These are phyloP conservation scores for Axea sp. DNA, from an alignment of 2,888 invertebrate genomes.

Conservation along the genomic window DNA sequence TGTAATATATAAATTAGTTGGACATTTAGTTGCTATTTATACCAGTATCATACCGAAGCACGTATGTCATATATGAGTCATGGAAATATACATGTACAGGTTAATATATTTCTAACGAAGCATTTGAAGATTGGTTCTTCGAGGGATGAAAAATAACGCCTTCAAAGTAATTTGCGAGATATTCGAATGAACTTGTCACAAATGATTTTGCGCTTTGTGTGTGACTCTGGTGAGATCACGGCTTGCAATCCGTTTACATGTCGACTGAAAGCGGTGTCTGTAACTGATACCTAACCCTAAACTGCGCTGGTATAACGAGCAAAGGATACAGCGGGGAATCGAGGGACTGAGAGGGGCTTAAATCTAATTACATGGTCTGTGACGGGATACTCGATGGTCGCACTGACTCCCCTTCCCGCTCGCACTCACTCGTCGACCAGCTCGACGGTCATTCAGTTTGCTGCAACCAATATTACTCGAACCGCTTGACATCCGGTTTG, in stretches of 20 bases:
- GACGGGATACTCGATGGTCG: constrained; percentile 74
- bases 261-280: constrained; percentile 66
- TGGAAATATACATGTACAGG: no score
- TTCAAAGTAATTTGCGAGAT: constrained; percentile 45
- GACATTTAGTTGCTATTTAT: no score
- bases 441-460: constrained; percentile 68
- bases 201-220: constrained; percentile 61
- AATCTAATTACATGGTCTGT: constrained; percentile 78
- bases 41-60: no score
- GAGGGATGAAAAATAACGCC: constrained; percentile 37
- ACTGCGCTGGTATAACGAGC: constrained; percentile 58
- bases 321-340: constrained; percentile 58
- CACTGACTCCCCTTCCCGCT: constrained; percentile 48
- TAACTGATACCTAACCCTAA: constrained; percentile 70
- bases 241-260: constrained; percentile 64
- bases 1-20: no score
- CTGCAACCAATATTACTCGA: constrained; percentile 70
- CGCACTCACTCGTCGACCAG: constrained; percentile 57
- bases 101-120: no score
- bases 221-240: constrained; percentile 54
- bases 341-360: constrained; percentile 67
- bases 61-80: no score
- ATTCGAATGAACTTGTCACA: constrained; percentile 58
- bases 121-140: constrained; percentile 1
- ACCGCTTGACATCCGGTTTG: constrained; percentile 69